Conservation (phyloP, 2,888 invertebrate genomes). For the Flexamia atlantica region DNA sequence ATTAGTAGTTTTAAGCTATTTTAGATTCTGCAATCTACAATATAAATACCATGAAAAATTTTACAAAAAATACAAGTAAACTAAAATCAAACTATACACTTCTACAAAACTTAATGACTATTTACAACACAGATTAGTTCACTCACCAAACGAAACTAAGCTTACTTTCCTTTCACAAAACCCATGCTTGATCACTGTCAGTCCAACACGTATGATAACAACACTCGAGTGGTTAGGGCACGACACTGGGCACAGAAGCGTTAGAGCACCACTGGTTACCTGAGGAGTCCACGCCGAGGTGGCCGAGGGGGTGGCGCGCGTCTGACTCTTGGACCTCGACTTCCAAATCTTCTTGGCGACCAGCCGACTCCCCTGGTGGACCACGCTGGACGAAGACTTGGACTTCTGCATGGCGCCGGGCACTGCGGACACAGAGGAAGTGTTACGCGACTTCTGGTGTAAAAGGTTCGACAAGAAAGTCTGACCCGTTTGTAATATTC, state of each 20-base stretch:
- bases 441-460: conserved; percentile 74
- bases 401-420: conserved; percentile 93
- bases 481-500: conserved; percentile 77
- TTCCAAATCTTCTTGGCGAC: conserved; percentile 92
- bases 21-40: no score
- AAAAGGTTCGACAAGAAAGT: conserved; percentile 82
- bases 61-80: no score
- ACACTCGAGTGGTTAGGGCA: not conserved
- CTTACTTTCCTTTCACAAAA: not conserved
- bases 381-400: conserved; percentile 92
- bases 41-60: no score
- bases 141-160: no score
- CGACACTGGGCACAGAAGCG: not conserved
- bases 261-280: conserved; percentile 78
- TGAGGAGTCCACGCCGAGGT: conserved; percentile 89
- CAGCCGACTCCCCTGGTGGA: conserved; percentile 83
- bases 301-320: conserved; percentile 79
- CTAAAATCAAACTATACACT: no score
- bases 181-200: not conserved
- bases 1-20: no score
- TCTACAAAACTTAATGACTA: no score
- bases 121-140: no score
- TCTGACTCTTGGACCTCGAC: conserved; percentile 90
- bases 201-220: no score
- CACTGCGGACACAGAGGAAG: conserved; percentile 71